Percentiles rank a stretch among this genome's conserved stretches.
Evolutionary conservation across 2,888 invertebrate genomes (phyloP).

Genomic region (Cheiracanthium punctorium): DNA sequence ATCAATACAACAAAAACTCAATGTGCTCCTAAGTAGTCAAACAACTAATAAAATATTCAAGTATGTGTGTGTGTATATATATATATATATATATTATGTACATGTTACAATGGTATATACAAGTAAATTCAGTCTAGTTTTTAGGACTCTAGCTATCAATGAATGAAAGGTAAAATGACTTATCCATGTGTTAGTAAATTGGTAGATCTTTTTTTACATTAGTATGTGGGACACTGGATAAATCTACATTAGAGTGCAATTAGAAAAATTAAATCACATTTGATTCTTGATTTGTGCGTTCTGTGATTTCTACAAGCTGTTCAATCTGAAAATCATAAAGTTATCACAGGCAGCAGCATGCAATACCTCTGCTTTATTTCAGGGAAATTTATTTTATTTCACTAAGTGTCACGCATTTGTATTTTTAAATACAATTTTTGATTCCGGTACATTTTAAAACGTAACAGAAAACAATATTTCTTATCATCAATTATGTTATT

Average conservation of each 20-base stretch:
- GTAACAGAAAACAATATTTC: no score
- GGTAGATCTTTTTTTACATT: constrained; percentile 44
- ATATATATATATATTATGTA: no score
- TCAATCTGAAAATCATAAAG: constrained; percentile 30
- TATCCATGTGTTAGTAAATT: constrained; percentile 29
- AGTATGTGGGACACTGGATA: constrained; percentile 27
- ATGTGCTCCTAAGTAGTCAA: constrained; percentile 41
- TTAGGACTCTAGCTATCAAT: constrained; percentile 34
- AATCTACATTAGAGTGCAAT: constrained; percentile 58
- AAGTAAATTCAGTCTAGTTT: constrained; percentile 38
- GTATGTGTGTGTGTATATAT: constrained; percentile 22
- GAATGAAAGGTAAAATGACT: constrained; percentile 14
- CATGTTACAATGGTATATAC: constrained; percentile 58
- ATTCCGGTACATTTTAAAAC: no score
- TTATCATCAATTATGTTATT: no score
- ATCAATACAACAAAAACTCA: background rate
- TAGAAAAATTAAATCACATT: constrained; percentile 70
- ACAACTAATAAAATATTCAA: constrained; percentile 54
- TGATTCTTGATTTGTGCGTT: constrained; percentile 69
- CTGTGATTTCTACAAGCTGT: constrained; percentile 64
- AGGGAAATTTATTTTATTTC: no score
- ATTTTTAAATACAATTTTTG: no score
- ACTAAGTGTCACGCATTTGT: no score
- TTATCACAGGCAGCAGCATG: background rate
- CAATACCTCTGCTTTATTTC: no score